Evolutionary conservation across 1,140 invertebrate genomes (phyloP).

Genomic region (Papilio polyxenes): DNA sequence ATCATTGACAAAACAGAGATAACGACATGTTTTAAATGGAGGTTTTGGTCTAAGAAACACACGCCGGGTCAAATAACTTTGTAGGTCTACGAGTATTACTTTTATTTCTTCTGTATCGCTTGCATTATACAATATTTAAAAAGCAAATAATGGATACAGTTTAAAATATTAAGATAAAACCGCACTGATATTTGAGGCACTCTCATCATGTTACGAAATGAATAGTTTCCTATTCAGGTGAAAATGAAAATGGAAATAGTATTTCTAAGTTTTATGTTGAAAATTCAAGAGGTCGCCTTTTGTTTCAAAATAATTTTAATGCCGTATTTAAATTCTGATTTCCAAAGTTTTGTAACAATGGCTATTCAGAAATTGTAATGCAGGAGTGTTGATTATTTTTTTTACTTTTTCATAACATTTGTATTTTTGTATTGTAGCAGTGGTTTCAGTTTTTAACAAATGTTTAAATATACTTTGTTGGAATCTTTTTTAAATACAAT

Average conservation of each 20-base stretch:
- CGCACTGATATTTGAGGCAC: conserved; percentile 4
- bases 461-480: neutral
- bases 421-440: too few relatives aligned
- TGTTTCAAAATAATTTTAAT: conserved; percentile 10
- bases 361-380: neutral
- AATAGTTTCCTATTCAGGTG: neutral
- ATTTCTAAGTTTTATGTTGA: conserved; percentile 4
- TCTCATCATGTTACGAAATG: neutral
- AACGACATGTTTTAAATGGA: too few relatives aligned
- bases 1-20: too few relatives aligned
- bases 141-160: neutral
- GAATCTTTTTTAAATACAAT: neutral
- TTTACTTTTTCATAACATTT: neutral
- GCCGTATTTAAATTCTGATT: neutral
- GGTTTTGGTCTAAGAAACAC: too few relatives aligned
- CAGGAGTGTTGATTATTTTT: neutral
- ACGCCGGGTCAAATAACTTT: too few relatives aligned
- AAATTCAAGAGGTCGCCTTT: conserved; percentile 4
- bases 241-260: conserved; percentile 1
- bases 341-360: neutral
- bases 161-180: conserved; percentile 7
- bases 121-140: neutral
- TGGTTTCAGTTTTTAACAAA: neutral
- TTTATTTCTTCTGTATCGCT: too few relatives aligned
- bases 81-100: too few relatives aligned